Evolutionary conservation across 2,113 vertebrate genomes (phyloP), one percentile per base, ranked within the genome.

Genomic region (Balaeniceps rex): DNA sequence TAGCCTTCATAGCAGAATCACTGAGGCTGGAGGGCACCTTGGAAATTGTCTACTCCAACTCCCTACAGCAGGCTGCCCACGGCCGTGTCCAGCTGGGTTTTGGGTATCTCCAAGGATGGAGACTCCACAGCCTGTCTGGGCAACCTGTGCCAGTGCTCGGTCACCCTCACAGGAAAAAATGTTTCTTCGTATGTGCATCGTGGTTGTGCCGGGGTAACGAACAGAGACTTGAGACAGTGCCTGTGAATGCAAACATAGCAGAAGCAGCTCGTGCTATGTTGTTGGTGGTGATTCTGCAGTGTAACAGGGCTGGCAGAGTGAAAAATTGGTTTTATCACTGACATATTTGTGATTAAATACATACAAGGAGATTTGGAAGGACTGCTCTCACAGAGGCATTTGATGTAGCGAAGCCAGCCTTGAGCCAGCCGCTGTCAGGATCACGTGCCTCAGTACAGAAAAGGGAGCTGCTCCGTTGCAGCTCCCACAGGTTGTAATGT

Each of bases 361-460:
- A 65, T 90, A 84, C 60, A 84, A 90, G 88, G 88, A 86, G 61
- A 69, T 92, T 71, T 85, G 72, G 78, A 94, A 89, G 19, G 63
- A 24, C 65, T 87, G 36, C 34, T 96, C 52, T 93, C 51, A 33
- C 34, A 25, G 70, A 72, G 34, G 49, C 66, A 22, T 89, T 54
- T 93, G 94, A 87, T 1, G 0, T 61, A 77, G 85, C 46, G 85
- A 75, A 85, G 74, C n/a, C 65, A 90, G 61, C 22, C 49, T 31
- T 26, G 71, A 94, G 82, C 46, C 70, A 70, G 74, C 78, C 74
- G 21, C 61, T 71, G 75, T 66, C 63, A 34, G 10, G 54, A 47
- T 74, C 61, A 72, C 0, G 4, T 91, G 81, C 38, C 33, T 76
- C 25, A 10, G 36, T 25, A 31, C 55, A 52, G 63, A 63, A 16